Evolutionary conservation across 2,113 vertebrate species (phyloP).

Genomic region (Galemys pyrenaicus): DNA sequence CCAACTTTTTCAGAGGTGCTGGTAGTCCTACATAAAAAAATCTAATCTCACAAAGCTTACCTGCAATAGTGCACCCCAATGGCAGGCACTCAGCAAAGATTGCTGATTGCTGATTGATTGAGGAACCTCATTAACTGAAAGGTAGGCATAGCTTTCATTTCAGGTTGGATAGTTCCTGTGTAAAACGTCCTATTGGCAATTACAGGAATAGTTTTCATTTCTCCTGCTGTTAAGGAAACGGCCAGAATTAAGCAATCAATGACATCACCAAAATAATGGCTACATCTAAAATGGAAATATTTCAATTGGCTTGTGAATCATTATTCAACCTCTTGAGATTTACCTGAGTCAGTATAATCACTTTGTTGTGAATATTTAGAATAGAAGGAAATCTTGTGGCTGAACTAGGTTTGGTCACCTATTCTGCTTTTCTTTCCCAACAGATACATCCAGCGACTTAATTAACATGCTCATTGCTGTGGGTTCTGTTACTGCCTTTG

Average conservation of each 20-base stretch:
- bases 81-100: not conserved
- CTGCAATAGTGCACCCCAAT: not conserved
- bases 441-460: not conserved
- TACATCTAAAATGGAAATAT: constrained; percentile 63
- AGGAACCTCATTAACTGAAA: constrained; percentile 66
- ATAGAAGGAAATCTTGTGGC: constrained; percentile 4
- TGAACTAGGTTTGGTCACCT: constrained; percentile 26
- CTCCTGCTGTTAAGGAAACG: constrained; percentile 69
- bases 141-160: constrained; percentile 25
- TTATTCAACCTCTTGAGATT: constrained; percentile 63
- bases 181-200: constrained; percentile 54
- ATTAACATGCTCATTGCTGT: constrained; percentile 26
- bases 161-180: constrained; percentile 43
- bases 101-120: constrained; percentile 38
- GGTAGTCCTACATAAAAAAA: not conserved
- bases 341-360: constrained; percentile 46
- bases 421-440: not conserved
- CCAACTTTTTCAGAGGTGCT: not conserved
- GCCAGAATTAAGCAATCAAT: constrained; percentile 68
- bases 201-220: constrained; percentile 70
- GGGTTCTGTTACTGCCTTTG: constrained; percentile 35
- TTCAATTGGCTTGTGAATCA: constrained; percentile 46
- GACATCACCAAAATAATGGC: constrained; percentile 69
- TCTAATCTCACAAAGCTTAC: not conserved
- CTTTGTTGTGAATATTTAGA: constrained; percentile 41